phyloP scores from a whole-genome alignment of 2,797 vertebrate species.

The Urosaurus nigricauda region DNA sequence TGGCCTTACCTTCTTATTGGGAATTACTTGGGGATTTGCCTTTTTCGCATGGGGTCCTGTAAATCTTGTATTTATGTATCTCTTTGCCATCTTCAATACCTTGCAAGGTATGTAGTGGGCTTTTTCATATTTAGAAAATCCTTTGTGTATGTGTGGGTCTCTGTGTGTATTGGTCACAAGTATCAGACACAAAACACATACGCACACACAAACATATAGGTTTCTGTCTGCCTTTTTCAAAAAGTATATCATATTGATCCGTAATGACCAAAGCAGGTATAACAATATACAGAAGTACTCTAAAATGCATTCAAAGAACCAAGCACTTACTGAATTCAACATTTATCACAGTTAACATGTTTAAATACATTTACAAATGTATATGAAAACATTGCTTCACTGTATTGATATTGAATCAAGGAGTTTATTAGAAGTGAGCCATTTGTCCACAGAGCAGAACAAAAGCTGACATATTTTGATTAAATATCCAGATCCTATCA shows the following conservation, averaged over 20 bases:
- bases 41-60: conserved; percentile 93
- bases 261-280: background rate
- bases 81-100: conserved; percentile 94
- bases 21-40: conserved; percentile 96
- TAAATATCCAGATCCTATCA: background rate
- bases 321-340: background rate
- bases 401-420: background rate
- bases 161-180: too few relatives aligned
- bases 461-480: background rate
- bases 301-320: background rate
- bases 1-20: conserved; percentile 90
- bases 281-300: conserved; percentile 6
- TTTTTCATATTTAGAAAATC: background rate
- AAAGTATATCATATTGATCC: background rate
- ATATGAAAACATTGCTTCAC: background rate
- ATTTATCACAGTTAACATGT: background rate
- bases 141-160: background rate
- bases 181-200: too few relatives aligned
- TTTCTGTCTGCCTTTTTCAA: background rate
- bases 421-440: background rate
- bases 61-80: conserved; percentile 88
- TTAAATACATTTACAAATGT: background rate
- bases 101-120: conserved; percentile 86
- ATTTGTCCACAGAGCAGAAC: background rate
- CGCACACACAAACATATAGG: background rate